A percentile compares a stretch with the other conserved stretches of the same genome.
Conservation (phyloP, 2,113 vertebrate species). For the Cryptotis parvus region DNA sequence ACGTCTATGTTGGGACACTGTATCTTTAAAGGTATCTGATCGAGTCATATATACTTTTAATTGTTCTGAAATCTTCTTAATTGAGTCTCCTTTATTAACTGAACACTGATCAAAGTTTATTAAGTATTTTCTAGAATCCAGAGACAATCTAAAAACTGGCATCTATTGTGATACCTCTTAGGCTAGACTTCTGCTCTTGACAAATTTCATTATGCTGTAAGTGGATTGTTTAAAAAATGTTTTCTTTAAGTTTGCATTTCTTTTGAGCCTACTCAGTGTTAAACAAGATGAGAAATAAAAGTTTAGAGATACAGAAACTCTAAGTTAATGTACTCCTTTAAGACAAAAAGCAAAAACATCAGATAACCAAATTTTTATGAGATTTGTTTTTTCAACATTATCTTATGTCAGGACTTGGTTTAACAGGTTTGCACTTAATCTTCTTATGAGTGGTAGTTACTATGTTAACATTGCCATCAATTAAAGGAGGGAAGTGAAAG, state of each 20-base stretch:
- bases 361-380: too few relatives aligned
- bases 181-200: not conserved
- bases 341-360: not conserved
- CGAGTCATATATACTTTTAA: constrained; percentile 34
- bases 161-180: not conserved
- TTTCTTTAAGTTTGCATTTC: not conserved
- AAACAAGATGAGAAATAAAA: not conserved
- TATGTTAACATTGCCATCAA: not conserved
- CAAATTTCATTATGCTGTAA: not conserved
- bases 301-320: not conserved
- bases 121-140: not conserved
- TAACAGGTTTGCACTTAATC: not conserved
- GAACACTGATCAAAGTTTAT: not conserved
- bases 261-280: not conserved
- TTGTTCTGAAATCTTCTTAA: not conserved
- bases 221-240: not conserved
- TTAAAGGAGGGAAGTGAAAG: too few relatives aligned
- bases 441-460: not conserved
- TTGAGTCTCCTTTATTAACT: not conserved
- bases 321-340: not conserved
- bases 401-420: not conserved
- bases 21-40: not conserved
- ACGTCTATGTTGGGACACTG: not conserved
- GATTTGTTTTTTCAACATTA: not conserved
- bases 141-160: not conserved